These are phyloP conservation scores for Hetaerina titia DNA, from an alignment of 2,888 invertebrate genomes.

Conservation along the genomic window DNA sequence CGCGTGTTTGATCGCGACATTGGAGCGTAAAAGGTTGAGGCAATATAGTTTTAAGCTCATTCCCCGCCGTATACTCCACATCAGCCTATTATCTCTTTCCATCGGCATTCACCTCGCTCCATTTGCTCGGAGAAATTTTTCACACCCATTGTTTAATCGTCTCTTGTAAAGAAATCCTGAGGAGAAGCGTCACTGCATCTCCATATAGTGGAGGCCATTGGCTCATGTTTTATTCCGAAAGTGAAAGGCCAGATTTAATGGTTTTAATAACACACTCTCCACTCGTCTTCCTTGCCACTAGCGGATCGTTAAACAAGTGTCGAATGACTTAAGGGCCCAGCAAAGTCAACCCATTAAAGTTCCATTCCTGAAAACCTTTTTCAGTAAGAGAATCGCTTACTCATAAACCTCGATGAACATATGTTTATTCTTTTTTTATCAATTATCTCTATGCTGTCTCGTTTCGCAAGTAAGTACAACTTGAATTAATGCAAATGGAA, in stretches of 20 bases:
- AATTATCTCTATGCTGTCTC: no score
- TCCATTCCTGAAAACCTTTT: neutral
- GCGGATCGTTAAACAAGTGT: constrained; percentile 18
- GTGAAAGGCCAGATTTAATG: constrained; percentile 50
- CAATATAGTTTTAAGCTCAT: neutral
- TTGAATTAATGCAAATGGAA: no score
- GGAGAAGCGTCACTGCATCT: neutral
- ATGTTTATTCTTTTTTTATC: no score
- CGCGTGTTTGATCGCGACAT: neutral
- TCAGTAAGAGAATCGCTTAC: neutral
- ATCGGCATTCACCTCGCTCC: constrained; percentile 23
- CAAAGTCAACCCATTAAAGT: neutral
- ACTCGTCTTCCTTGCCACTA: neutral
- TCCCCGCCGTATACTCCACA: neutral
- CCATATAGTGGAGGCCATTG: constrained; percentile 36
- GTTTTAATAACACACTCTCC: neutral
- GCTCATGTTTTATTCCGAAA: constrained; percentile 23
- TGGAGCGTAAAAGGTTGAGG: neutral
- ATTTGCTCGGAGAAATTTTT: neutral
- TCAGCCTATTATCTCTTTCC: constrained; percentile 40
- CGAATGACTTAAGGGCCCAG: neutral
- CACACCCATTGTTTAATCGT: neutral
- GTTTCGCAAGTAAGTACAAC: no score
- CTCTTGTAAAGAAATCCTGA: neutral
- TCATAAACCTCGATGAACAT: neutral